These are phyloP conservation scores for Megalopta genalis DNA, from an alignment of 1,140 invertebrate genomes.

Conservation along the genomic window DNA sequence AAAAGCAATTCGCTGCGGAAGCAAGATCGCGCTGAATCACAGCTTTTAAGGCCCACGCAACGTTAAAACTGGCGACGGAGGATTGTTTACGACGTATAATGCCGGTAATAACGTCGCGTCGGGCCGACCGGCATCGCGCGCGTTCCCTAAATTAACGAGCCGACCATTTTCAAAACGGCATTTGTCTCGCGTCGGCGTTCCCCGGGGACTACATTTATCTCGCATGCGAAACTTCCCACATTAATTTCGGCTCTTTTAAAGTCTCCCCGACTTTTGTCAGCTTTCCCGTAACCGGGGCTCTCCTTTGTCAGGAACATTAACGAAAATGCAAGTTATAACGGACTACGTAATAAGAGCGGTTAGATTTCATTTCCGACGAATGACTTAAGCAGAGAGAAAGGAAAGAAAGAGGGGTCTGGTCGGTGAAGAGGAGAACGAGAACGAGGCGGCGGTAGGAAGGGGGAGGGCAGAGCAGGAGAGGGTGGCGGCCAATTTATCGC, in stretches of 20 bases:
- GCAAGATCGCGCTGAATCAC: too few species aligned
- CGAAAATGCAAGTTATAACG: conserved; percentile 59
- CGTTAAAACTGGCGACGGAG: too few species aligned
- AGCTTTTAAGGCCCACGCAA: too few species aligned
- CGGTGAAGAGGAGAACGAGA: not conserved
- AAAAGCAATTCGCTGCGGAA: too few species aligned
- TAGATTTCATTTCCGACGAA: conserved; percentile 39
- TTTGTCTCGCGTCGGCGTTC: not conserved
- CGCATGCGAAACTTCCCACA: conserved; percentile 43
- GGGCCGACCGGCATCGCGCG: too few species aligned
- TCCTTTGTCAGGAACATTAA: conserved; percentile 46
- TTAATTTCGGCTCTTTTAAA: conserved; percentile 42
- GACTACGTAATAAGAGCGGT: conserved; percentile 50
- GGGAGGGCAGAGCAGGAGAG: not conserved
- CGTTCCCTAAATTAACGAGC: conserved; percentile 10
- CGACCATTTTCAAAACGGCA: conserved; percentile 10
- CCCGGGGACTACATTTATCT: conserved; percentile 7
- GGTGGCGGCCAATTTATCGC: conserved; percentile 52
- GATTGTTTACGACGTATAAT: not conserved
- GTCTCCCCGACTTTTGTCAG: conserved; percentile 21
- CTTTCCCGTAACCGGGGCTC: not conserved
- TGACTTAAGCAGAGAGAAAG: conserved; percentile 28
- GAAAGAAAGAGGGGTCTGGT: not conserved
- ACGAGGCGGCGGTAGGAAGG: not conserved
- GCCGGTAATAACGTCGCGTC: not conserved